phyloP scores from a whole-genome alignment of 2,888 invertebrate species.

The Eustalomyia histrio region DNA sequence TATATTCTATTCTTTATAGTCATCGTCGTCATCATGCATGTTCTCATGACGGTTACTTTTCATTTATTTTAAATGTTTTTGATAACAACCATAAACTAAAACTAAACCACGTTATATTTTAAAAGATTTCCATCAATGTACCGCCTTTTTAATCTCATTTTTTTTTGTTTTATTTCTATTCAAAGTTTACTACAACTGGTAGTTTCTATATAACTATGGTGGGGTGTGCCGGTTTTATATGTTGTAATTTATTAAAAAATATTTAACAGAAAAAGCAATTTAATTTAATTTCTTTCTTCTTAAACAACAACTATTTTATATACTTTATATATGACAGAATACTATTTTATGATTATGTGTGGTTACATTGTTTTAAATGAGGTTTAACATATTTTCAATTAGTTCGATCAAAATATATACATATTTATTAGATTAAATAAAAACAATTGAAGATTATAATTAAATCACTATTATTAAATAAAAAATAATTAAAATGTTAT shows the following conservation, averaged over 20 bases:
- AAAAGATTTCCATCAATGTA: conserved; percentile 58
- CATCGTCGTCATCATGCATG: conserved; percentile 22
- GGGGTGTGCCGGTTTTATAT: conserved; percentile 11
- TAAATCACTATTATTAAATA: too few species aligned
- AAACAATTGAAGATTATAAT: too few species aligned
- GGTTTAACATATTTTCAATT: conserved; percentile 43
- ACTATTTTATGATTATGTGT: not conserved
- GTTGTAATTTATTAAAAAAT: conserved; percentile 45
- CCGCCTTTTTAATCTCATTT: conserved; percentile 54
- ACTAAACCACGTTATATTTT: conserved; percentile 10
- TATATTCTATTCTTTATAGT: conserved; percentile 13
- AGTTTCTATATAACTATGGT: not conserved
- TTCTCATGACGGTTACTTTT: conserved; percentile 31
- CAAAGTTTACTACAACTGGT: not conserved
- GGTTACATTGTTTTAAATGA: not conserved
- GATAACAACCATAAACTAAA: conserved; percentile 51
- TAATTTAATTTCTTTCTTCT: conserved; percentile 38
- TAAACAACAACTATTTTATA: not conserved
- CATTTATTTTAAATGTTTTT: conserved; percentile 47
- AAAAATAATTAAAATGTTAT: too few species aligned
- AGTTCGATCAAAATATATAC: conserved; percentile 24
- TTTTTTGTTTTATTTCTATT: not conserved
- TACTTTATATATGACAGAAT: conserved; percentile 32
- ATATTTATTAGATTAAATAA: not conserved
- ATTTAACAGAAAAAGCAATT: conserved; percentile 42